Percentiles rank a stretch among this genome's conserved stretches.
These are phyloP conservation scores for Perccottus glenii DNA, from an alignment of 2,113 vertebrate genomes.

Conservation along the genomic window DNA sequence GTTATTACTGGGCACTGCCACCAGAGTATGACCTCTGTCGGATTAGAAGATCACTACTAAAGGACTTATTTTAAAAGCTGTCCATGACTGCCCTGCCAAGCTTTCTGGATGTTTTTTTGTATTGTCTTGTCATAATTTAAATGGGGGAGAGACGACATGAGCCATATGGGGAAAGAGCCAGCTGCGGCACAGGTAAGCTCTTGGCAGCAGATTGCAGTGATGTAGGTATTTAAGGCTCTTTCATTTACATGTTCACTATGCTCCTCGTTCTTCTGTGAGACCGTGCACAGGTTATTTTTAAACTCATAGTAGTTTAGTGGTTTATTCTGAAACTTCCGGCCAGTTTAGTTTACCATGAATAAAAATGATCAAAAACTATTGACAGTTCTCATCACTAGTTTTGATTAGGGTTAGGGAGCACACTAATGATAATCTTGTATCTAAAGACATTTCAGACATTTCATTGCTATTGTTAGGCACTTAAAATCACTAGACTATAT, in stretches of 20 bases:
- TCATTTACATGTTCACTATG: constrained; percentile 11
- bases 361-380: background rate
- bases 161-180: constrained; percentile 41
- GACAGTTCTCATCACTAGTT: background rate
- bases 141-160: constrained; percentile 4
- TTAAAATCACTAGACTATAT: background rate
- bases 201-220: constrained; percentile 49
- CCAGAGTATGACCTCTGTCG: background rate
- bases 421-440: background rate
- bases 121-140: constrained; percentile 14
- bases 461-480: background rate
- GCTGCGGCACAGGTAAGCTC: constrained; percentile 61
- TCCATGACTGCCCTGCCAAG: background rate
- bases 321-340: background rate
- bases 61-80: constrained; percentile 1
- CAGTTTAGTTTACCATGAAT: background rate
- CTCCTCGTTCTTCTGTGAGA: constrained; percentile 12
- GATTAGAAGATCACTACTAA: background rate
- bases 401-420: background rate
- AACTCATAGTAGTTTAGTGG: background rate
- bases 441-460: background rate
- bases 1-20: constrained; percentile 7
- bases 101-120: constrained; percentile 7
- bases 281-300: constrained; percentile 1
- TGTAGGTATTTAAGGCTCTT: constrained; percentile 63